Conservation (phyloP, 2,113 vertebrate genomes). For the Corythoichthys intestinalis region DNA sequence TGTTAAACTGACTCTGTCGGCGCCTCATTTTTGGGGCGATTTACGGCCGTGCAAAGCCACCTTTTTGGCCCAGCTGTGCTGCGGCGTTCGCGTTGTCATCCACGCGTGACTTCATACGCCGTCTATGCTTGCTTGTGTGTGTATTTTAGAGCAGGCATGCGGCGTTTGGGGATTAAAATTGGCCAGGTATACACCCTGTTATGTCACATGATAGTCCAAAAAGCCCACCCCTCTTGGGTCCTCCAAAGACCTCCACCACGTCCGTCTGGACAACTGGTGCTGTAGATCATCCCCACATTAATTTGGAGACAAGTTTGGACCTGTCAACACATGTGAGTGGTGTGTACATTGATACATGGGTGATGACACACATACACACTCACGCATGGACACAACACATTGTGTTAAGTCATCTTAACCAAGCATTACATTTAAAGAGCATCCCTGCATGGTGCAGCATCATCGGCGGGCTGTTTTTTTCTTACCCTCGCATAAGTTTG, state of each 20-base stretch:
- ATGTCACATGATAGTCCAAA: not conserved
- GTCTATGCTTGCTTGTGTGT: constrained; percentile 9
- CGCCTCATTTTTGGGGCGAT: not conserved
- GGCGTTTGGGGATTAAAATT: not conserved
- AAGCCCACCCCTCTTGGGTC: not conserved
- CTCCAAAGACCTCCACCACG: not conserved
- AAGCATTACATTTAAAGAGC: not conserved
- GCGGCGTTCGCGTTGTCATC: constrained; percentile 44
- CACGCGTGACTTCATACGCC: constrained; percentile 55
- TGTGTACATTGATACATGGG: not conserved
- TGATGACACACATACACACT: not conserved
- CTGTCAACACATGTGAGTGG: not conserved
- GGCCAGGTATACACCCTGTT: not conserved
- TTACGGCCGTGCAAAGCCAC: constrained; percentile 17
- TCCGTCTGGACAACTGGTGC: not conserved
- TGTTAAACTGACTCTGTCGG: not conserved
- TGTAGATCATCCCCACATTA: constrained; percentile 1
- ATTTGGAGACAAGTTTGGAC: constrained; percentile 1
- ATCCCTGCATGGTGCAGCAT: constrained; percentile 9
- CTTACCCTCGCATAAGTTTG: constrained; percentile 22
- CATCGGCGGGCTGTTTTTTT: constrained; percentile 17
- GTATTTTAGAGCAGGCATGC: not conserved
- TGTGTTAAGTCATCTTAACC: constrained; percentile 4
- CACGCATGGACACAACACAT: not conserved
- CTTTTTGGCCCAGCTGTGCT: constrained; percentile 22